phyloP scores from a whole-genome alignment of 2,797 vertebrate species.

The Enteromius unitaeniatus region DNA sequence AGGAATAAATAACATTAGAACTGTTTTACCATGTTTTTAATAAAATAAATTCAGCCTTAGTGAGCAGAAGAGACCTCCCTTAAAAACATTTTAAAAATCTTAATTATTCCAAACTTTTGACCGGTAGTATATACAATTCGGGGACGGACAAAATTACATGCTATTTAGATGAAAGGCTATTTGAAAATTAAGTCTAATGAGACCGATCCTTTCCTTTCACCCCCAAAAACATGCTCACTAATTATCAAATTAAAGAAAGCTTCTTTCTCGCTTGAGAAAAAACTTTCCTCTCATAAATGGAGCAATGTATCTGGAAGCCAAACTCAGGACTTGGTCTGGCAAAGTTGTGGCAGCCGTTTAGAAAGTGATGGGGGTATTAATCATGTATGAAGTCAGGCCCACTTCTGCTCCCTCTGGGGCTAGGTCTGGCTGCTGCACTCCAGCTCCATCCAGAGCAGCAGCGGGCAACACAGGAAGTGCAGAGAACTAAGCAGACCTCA shows the following conservation, averaged over 20 bases:
- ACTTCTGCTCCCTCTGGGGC: slow-evolving; percentile 74
- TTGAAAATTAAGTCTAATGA: slow-evolving; percentile 85
- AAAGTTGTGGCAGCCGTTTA: slow-evolving; percentile 79
- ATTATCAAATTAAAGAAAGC: slow-evolving; percentile 87
- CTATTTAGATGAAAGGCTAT: slow-evolving; percentile 84
- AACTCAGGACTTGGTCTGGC: slow-evolving; percentile 77
- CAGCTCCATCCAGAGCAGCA: slow-evolving; percentile 45
- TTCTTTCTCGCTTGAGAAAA: slow-evolving; percentile 69
- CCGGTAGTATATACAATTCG: slow-evolving; percentile 71
- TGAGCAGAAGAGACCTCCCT: neutral
- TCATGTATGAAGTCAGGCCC: slow-evolving; percentile 81
- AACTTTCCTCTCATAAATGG: slow-evolving; percentile 68
- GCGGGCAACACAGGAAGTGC: slow-evolving; percentile 70
- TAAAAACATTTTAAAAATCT: neutral
- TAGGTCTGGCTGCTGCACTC: slow-evolving; percentile 44
- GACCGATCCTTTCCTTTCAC: slow-evolving; percentile 82
- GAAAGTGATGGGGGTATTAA: slow-evolving; percentile 86
- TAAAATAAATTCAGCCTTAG: neutral
- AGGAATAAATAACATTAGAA: neutral
- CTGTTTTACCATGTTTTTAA: neutral
- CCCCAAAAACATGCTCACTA: slow-evolving; percentile 75
- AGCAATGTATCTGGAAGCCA: slow-evolving; percentile 75
- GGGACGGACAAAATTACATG: slow-evolving; percentile 75
- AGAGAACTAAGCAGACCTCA: slow-evolving; percentile 59
- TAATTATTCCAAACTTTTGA: slow-evolving; percentile 25